Evolutionary conservation across 92 coral and sea anemone species (phyloP), one percentile per base, ranked within the genome.

Genomic region (Porites rus): DNA sequence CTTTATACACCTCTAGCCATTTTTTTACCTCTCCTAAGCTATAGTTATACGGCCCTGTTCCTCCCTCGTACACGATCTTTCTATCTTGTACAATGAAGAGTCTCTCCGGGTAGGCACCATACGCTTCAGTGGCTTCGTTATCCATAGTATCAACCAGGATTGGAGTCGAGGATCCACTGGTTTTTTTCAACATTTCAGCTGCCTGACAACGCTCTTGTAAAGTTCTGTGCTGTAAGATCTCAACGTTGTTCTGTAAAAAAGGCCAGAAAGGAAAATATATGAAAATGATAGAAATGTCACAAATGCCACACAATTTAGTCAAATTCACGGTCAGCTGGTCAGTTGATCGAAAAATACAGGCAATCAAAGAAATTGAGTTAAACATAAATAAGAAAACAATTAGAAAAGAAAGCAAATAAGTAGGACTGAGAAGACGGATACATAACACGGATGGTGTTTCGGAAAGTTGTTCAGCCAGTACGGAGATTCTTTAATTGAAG

Each of bases 31-130:
- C 98, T 17, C 83, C 80, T 20, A 91, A 38, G n/a, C 51, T 72
- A 79, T 89, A 96, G 18, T 91, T 82, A 63, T 86, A 59, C 7
- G 98, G 98, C 1, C 98, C 98, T 65, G 92, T 72, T 11, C 98
- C 98, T 13, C 98, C 98, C 28, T 80, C 85, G 65, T 91, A 96
- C 20, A 78, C 89, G 58, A 96, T 78, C 63, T 74, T 25, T 50
- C 93, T 93, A 31, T 93, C 84, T 59, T 74, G 70, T 72, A 96
- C 78, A 61, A 96, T 77, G 90, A 82, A 94, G 16, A 94, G 93
- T 46, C 98, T 73, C 77, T 92, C 95, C 4, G 98, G 98, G 16
- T 60, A 78, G 0, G 98, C 98, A 7, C 93, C 98, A 75, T 88
- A 96, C 17, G 90, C 79, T 11, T 43, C 65, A 58, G 87, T 92